Conservation (phyloP, 2,888 invertebrate species). For the Leptothorax acervorum region DNA sequence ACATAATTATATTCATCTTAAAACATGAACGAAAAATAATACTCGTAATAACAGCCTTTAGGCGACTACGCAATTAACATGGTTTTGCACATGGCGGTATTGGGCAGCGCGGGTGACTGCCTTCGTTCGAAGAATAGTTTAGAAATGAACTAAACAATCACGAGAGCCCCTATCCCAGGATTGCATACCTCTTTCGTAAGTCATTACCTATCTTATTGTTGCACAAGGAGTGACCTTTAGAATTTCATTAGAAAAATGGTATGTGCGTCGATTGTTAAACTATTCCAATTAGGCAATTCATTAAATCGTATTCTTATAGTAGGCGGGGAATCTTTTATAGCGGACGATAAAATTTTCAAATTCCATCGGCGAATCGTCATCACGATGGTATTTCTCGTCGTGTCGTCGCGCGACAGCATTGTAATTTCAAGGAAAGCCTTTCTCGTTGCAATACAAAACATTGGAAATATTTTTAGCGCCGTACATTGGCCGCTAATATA, state of each 20-base stretch:
- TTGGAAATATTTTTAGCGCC: slow-evolving; percentile 43
- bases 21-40: background rate
- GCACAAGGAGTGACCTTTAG: slow-evolving; percentile 64
- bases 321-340: background rate
- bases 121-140: slow-evolving; percentile 65
- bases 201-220: slow-evolving; percentile 63
- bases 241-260: slow-evolving; percentile 37
- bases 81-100: background rate
- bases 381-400: background rate
- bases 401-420: background rate
- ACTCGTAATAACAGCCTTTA: slow-evolving; percentile 19
- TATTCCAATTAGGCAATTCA: slow-evolving; percentile 48
- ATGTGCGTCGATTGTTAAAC: slow-evolving; percentile 39
- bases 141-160: slow-evolving; percentile 62
- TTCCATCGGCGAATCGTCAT: slow-evolving; percentile 17
- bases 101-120: slow-evolving; percentile 62
- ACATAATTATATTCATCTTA: background rate
- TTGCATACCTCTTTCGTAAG: slow-evolving; percentile 67
- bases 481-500: slow-evolving; percentile 12
- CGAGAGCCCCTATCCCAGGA: slow-evolving; percentile 30
- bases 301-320: background rate
- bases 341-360: background rate
- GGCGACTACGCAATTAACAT: slow-evolving; percentile 40
- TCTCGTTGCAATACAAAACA: slow-evolving; percentile 31
- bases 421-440: slow-evolving; percentile 42